Base-by-base conservation (phyloP, 2,113 vertebrate species). In the Peromyscus leucopus region DNA sequence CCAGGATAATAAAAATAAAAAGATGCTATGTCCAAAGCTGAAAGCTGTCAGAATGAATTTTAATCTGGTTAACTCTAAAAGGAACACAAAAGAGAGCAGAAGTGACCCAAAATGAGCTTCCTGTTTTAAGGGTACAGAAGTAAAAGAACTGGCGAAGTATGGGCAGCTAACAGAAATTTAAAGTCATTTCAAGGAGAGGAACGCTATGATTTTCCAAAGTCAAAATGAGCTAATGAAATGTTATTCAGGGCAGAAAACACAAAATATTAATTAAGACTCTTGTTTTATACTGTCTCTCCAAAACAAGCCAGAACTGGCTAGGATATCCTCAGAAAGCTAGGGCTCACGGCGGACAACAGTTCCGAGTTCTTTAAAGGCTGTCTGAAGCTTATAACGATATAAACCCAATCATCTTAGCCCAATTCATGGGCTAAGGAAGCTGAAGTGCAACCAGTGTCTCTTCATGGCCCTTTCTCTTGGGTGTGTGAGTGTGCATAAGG, bases 71-170 rank as follows among this genome's bases (percentile, higher is more conserved):
- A 90, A 42, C 59, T 79, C 63, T 21, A 33, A 91, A 83, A 95
- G 67, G 87, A 83, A 92, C 2, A 16, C 31, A 94, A 90, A 31
- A 92, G 17, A 92, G 0, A 94, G 15, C 48, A 93, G n/a, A 94
- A 48, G 42, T 46, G 19, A 7, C 59, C 15, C 76, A 16, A 93
- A 97, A 97, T 33, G 79, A 75, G 36, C 59, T 89, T 31, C 71
- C 78, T 72, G n/a, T 94, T 96, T 90, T 65, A 91, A 95, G 90
- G 59, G 65, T 61, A 65, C 0, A 90, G 19, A 7, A 92, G 24
- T 67, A 76, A 93, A 95, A 97, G 46, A 93, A 96, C 2, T 87
- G n/a, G 8, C 75, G 19, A 92, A 51, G n/a, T 94, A 33, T 85
- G 61, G 61, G 5, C 26, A 93, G 59, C n/a, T 93, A 97, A 19